Evolutionary conservation across 2,797 vertebrate species (phyloP).

Genomic region (Karalla daura): DNA sequence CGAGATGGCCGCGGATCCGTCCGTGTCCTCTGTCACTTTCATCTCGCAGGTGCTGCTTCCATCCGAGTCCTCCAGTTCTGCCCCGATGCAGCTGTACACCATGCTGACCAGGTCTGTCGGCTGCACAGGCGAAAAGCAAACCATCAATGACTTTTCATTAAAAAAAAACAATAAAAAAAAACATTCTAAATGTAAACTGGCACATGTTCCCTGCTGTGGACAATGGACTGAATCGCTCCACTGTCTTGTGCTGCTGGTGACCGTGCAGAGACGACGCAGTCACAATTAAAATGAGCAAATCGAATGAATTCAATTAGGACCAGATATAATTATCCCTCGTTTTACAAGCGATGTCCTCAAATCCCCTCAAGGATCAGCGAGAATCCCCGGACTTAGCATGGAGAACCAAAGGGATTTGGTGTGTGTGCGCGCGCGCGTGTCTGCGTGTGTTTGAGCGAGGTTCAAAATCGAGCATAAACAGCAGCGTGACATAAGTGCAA

Average conservation of each 20-base stretch:
- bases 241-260: background rate
- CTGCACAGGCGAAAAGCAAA: constrained; percentile 38
- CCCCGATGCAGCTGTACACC: constrained; percentile 83
- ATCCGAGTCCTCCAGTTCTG: constrained; percentile 79
- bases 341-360: constrained; percentile 38
- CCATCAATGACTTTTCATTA: background rate
- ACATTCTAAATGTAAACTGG: too few relatives aligned
- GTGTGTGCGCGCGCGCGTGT: background rate
- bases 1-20: constrained; percentile 50
- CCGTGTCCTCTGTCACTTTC: constrained; percentile 55
- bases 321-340: constrained; percentile 34
- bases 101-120: constrained; percentile 82
- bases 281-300: constrained; percentile 11
- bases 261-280: background rate
- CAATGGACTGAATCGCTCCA: background rate
- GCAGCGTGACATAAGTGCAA: constrained; percentile 18
- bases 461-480: constrained; percentile 46
- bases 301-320: constrained; percentile 29
- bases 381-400: constrained; percentile 32
- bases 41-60: constrained; percentile 74
- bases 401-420: constrained; percentile 20
- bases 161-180: too few relatives aligned
- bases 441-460: constrained; percentile 20
- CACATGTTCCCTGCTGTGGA: background rate
- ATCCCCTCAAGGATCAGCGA: constrained; percentile 34